A percentile compares a stretch with the other conserved stretches of the same genome.
These are phyloP conservation scores for Alaudala cheleensis DNA, from an alignment of 2,113 vertebrate species.

Conservation along the genomic window DNA sequence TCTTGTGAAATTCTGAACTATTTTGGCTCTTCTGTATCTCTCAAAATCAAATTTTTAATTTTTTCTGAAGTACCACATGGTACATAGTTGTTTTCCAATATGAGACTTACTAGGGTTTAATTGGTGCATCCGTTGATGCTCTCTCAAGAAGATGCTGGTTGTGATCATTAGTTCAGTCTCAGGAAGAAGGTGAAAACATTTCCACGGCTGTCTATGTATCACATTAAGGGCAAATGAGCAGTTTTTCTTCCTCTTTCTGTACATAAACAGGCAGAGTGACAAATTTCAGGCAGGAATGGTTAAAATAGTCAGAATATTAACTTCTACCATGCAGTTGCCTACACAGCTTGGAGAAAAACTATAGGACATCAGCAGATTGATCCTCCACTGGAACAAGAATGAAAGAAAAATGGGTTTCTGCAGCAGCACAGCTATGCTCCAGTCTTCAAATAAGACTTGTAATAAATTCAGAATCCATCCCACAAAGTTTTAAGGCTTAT, in stretches of 20 bases:
- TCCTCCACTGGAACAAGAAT: background rate
- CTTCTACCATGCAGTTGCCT: background rate
- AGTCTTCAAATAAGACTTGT: background rate
- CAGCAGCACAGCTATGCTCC: background rate
- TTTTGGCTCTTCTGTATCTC: background rate
- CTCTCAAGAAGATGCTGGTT: background rate
- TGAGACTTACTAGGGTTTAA: background rate
- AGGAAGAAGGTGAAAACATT: background rate
- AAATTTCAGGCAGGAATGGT: background rate
- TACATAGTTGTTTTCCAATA: background rate
- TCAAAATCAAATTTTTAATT: background rate
- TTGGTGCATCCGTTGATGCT: background rate
- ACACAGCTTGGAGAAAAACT: background rate
- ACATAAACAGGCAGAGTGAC: background rate
- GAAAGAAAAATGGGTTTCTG: background rate
- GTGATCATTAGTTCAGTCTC: background rate
- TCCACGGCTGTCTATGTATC: background rate
- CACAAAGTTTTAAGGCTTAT: background rate
- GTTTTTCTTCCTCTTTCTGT: background rate
- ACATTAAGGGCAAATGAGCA: background rate
- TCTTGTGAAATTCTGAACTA: background rate
- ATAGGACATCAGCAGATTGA: background rate
- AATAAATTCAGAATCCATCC: background rate
- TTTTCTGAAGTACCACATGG: background rate
- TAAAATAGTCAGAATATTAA: background rate